Evolutionary conservation across 2,113 vertebrate genomes (phyloP), one percentile per base, ranked within the genome.

Genomic region (Hemiscyllium ocellatum): DNA sequence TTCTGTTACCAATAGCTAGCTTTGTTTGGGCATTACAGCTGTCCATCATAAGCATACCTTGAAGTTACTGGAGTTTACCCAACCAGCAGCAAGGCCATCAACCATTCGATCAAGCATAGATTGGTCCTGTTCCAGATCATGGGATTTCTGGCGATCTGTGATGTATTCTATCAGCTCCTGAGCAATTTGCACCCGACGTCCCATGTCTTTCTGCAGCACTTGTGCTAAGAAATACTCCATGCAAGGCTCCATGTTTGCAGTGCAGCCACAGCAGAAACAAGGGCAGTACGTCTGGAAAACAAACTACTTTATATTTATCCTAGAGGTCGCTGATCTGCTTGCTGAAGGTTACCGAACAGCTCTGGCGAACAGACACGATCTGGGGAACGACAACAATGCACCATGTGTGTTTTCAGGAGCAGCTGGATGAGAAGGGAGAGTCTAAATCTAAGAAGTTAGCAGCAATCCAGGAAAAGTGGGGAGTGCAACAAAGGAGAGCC

Each of bases 31-130:
- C 66, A 86, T 95, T 47, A 37, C 17, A 70, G 33, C 42, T 78
- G 42, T 95, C 70, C 69, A 95, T 22, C 42, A 56, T 20, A 83
- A 29, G 22, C 97, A 98, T 98, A 99, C 99, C 99, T 99, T 99
- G 61, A 99, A 99, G 98, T 99, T 99, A 97, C 99, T 99, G 96
- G 98, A 99, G 98, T 99, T 99, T 96, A 99, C 99, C 99, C 99
- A 99, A 96, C 98, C 98, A 96, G 98, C 98, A 96, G 98, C 99
- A 26, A 99, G 98, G 96, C 98, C 98, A 95, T 99, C 99, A 85
- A 99, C 98, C 98, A 99, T 98, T 97, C 98, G 99, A 97, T 99
- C 99, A 97, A 99, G 98, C 95, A 98, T 98, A 5, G 98, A 98
- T 98, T 99, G 99, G 97, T 99, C 99, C 83, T 99, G 98, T 96